These are phyloP conservation scores for Leptobrachium leishanense DNA, from an alignment of 2,113 vertebrate genomes.

Conservation along the genomic window DNA sequence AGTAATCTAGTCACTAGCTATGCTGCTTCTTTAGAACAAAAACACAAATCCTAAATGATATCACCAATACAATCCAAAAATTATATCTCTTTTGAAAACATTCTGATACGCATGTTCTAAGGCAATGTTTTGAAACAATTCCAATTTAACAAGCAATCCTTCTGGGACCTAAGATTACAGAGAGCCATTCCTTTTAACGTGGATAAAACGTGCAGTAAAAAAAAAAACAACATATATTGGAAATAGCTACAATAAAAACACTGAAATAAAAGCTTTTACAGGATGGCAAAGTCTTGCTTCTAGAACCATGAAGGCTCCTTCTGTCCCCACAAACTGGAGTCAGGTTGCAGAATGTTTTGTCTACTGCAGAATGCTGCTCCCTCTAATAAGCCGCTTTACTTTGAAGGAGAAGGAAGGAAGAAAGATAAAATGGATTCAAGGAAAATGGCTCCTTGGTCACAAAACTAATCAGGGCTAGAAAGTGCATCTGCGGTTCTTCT, in stretches of 20 bases:
- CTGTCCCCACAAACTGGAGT: constrained; percentile 30
- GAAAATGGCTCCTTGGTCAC: constrained; percentile 23
- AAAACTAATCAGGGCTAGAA: constrained; percentile 31
- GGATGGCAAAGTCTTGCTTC: constrained; percentile 13
- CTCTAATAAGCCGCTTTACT: constrained; percentile 26
- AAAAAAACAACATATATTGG: constrained; percentile 3
- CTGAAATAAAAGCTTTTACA: constrained; percentile 18
- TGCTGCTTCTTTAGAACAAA: too few species aligned
- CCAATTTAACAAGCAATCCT: neutral
- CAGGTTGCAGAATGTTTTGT: constrained; percentile 39
- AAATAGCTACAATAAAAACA: constrained; percentile 39
- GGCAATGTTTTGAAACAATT: neutral
- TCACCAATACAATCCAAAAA: too few species aligned
- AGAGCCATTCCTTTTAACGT: neutral
- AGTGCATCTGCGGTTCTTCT: constrained; percentile 17
- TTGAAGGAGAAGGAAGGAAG: constrained; percentile 37
- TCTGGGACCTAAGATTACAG: neutral
- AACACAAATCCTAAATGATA: too few species aligned
- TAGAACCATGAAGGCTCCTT: constrained; percentile 22
- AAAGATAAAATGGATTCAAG: constrained; percentile 32
- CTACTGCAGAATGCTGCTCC: constrained; percentile 14
- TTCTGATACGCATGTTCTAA: neutral
- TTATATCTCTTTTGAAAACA: too few species aligned
- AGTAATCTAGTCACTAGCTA: too few species aligned
- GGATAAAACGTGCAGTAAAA: neutral